These are phyloP conservation scores for Lates japonicus DNA, from an alignment of 2,797 vertebrate genomes.

Conservation along the genomic window DNA sequence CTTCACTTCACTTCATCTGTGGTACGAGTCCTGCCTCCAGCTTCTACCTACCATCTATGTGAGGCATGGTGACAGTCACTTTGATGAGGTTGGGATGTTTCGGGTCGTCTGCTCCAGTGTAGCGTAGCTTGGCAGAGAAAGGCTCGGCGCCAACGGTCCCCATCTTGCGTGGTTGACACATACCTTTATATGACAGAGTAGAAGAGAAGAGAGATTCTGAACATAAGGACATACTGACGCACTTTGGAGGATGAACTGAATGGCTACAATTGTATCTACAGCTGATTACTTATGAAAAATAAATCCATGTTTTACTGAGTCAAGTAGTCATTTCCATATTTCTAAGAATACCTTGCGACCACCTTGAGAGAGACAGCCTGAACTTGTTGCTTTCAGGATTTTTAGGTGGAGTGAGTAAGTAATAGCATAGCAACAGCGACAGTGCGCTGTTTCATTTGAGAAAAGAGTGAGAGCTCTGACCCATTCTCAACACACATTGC, in stretches of 20 bases:
- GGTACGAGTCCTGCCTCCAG: constrained; percentile 50
- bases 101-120: constrained; percentile 93
- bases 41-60: constrained; percentile 91
- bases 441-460: constrained; percentile 4
- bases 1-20: constrained; percentile 60
- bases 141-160: constrained; percentile 95
- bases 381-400: constrained; percentile 52
- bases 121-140: constrained; percentile 95
- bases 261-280: background rate
- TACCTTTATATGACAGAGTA: constrained; percentile 81
- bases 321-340: constrained; percentile 35
- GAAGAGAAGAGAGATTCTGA: constrained; percentile 14
- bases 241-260: too few species aligned
- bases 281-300: background rate
- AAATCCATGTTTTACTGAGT: constrained; percentile 17
- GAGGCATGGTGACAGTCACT: constrained; percentile 94
- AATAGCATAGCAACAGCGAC: constrained; percentile 53
- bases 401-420: constrained; percentile 38
- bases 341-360: constrained; percentile 41
- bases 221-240: too few species aligned
- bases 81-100: constrained; percentile 93
- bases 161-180: constrained; percentile 92
- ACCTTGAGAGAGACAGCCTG: constrained; percentile 20
- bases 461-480: constrained; percentile 22
- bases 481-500: too few species aligned